A percentile compares a stretch with the other conserved stretches of the same genome.
Evolutionary conservation across 2,888 invertebrate genomes (phyloP).

Genomic region (Drosophila paracracens): DNA sequence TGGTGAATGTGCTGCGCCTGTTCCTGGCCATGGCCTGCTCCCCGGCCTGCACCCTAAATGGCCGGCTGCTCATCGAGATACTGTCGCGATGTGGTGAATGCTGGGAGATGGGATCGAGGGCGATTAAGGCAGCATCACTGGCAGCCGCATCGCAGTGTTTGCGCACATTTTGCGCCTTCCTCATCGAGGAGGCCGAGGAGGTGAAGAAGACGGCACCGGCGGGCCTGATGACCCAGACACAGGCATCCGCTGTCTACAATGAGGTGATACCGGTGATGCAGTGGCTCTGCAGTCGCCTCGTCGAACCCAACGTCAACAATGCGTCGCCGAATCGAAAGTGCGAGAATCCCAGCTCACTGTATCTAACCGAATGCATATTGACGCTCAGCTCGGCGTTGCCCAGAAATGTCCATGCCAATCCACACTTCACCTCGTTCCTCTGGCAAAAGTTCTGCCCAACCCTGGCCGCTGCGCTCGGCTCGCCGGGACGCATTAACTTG

Average conservation of each 20-base stretch:
- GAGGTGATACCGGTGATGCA: constrained; percentile 96
- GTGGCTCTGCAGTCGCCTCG: constrained; percentile 93
- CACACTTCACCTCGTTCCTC: constrained; percentile 93
- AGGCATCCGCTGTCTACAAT: constrained; percentile 93
- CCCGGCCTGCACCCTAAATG: constrained; percentile 95
- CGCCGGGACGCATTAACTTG: constrained; percentile 89
- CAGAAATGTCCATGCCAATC: constrained; percentile 92
- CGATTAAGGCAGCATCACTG: constrained; percentile 93
- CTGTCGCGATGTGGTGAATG: constrained; percentile 94
- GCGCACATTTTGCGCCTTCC: constrained; percentile 92
- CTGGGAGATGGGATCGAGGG: constrained; percentile 91
- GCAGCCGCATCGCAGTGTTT: constrained; percentile 96
- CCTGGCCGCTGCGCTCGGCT: constrained; percentile 93
- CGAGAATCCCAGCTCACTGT: constrained; percentile 86
- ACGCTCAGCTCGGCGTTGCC: constrained; percentile 93
- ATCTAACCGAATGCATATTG: constrained; percentile 94
- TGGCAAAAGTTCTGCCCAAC: constrained; percentile 98
- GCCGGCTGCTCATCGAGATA: constrained; percentile 94
- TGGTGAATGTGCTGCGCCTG: constrained; percentile 90
- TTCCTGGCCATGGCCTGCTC: constrained; percentile 95
- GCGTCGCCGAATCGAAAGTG: constrained; percentile 84
- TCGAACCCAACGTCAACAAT: constrained; percentile 88
- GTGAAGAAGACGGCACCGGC: constrained; percentile 87
- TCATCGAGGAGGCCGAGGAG: constrained; percentile 87
- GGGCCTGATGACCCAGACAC: constrained; percentile 85